Evolutionary conservation across 1,140 invertebrate species (phyloP), one percentile per base, ranked within the genome.

Genomic region (Tetraneura akinire): DNA sequence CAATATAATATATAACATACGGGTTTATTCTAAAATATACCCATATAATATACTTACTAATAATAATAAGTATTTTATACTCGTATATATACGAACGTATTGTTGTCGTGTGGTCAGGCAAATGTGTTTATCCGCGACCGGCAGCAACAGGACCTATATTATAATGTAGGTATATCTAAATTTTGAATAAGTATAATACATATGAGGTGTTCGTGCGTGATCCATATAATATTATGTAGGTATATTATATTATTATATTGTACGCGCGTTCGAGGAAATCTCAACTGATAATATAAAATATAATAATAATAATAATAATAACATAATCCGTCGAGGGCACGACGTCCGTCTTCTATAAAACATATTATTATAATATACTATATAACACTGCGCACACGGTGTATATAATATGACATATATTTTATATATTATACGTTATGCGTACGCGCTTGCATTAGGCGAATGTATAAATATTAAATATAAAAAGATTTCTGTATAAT

Each of bases 121-220:
- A 60, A 60, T 60, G 37, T 57, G 53, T 57, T 76, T 45, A 60
- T 60, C 55, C 23, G 21, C 14, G 42, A 6, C 37, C 53, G 9
- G 55, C 21, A 21, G 55, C 21, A 21, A 37, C 32, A 37, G 53
- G 11, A 3, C 53, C n/a, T n/a, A n/a, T n/a, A n/a, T n/a, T n/a
- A n/a, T n/a, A n/a, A n/a, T n/a, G 29, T 16, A n/a, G n/a, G 16
- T 32, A 14, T 42, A 16, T 32, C 13, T 16, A 32, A 16, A n/a
- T n/a, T n/a, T n/a, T n/a, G n/a, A n/a, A 64, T 64, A 32, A 0
- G 10, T 62, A 64, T 18, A 37, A 13, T 32, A 64, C 29, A 57
- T 76, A n/a, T n/a, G n/a, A 76, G 73, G 73, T 76, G 73, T 76
- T 76, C 32, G 37, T 76, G 73, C 73, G 55, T 60, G 73, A 76